These are phyloP conservation scores for Barnardius zonarius DNA, from an alignment of 2,113 vertebrate species.

Conservation along the genomic window DNA sequence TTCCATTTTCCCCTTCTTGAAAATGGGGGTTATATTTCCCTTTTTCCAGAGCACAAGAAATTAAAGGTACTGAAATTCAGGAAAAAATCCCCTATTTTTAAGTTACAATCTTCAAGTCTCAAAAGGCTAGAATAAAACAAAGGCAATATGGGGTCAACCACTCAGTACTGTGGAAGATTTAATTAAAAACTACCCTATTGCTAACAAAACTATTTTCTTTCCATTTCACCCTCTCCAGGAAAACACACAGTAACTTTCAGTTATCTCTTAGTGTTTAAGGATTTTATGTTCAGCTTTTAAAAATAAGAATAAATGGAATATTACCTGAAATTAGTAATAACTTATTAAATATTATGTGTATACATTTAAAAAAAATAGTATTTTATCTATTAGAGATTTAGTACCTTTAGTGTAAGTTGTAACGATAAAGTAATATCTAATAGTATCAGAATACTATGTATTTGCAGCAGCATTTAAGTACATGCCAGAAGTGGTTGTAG, in stretches of 20 bases:
- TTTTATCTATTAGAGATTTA: background rate
- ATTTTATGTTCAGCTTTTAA: background rate
- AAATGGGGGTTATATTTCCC: too few species aligned
- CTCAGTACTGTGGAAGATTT: background rate
- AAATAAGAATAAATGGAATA: background rate
- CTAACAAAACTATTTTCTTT: background rate
- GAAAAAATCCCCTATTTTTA: fast-evolving
- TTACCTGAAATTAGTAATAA: background rate
- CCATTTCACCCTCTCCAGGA: background rate
- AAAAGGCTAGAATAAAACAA: background rate
- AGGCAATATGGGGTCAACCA: background rate
- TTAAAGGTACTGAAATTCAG: background rate
- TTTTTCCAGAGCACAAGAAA: background rate
- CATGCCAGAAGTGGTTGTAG: background rate
- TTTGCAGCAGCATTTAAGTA: background rate
- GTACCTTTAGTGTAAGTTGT: background rate
- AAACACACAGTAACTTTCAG: background rate
- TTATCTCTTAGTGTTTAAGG: background rate
- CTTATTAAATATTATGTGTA: background rate
- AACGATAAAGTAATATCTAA: background rate
- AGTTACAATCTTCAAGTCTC: background rate
- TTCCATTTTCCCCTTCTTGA: too few species aligned
- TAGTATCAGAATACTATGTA: background rate
- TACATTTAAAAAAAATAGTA: background rate
- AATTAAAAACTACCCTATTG: background rate